Base-by-base conservation (phyloP, 2,888 invertebrate genomes). In the Yponomeuta sedellus region DNA sequence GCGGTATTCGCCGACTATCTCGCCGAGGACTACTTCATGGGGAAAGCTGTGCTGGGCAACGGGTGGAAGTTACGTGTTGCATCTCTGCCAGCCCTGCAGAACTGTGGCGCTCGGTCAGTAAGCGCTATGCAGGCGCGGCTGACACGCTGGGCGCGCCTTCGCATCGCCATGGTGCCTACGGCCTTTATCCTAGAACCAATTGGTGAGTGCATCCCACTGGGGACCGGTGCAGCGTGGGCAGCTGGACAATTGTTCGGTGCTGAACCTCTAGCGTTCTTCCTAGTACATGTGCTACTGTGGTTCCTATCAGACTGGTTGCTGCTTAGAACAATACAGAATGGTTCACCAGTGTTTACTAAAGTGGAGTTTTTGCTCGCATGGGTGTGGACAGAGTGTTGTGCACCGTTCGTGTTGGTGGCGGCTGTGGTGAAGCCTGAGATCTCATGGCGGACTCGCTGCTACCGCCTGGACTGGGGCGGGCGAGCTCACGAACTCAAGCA, bases 1-100 rank as follows among this genome's bases (percentile, higher is more conserved):
- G 94, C 95, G 73, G 93, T 95, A 5, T 99, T 99, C 83, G 97
- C 96, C 4, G 96, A 97, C 73, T 99, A 98, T 85, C 91, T 99
- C 64, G 99, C 99, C 0, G 99, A 99, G 88, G 99, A 99, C 86
- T 99, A 97, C 90, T 99, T 99, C 83, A 96, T 99, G 81, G 98
- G 98, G 66, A 96, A 98, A 86, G 94, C 95, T 66, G 93, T 99
- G 72, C 94, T 94, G 57, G 95, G 97, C 74, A 93, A 95, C 57
- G 98, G 98, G 8, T 99, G 97, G 97, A 94, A 94, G 75, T 95
- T 97, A 84, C 94, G 96, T 1, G 96, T 99, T 69, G 95, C 97
- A 76, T 96, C 97, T 79, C 96, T 97, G 79, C 99, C 99, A 10
- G 99, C 99, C 22, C 93, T 97, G 88, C 99, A 99, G 91, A 99